Base-by-base conservation (phyloP, 2,888 invertebrate genomes). In the Fragum whitleyi region DNA sequence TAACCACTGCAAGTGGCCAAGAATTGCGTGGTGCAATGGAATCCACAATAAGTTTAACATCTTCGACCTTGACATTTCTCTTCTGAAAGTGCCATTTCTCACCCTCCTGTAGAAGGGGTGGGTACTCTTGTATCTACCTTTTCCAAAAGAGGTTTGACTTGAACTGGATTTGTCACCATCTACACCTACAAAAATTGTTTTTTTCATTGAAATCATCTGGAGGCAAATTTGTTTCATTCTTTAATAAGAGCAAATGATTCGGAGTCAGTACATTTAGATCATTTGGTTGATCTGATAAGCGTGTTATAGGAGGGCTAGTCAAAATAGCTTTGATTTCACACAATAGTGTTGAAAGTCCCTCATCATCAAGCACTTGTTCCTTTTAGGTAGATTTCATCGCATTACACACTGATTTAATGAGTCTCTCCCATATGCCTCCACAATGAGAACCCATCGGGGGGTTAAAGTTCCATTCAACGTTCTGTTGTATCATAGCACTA, bases 271-370 rank as follows among this genome's bases (percentile, higher is more conserved):
- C 71, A 51, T 79, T 70, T 23, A 76, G 47, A 67, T 86, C 86
- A 36, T 53, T 62, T 16, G 14, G 65, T 39, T 71, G 42, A 57
- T 86, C 79, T 21, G 79, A 73, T 11, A 29, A 59, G 7, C n/a
- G 36, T 2, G 86, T 81, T 14, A 83, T 65, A 11, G 87, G 87
- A n/a, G 85, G 67, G 26, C 73, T 62, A 61, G 85, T 87, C 16
- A 87, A 21, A 16, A 85, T 78, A 16, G 70, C 26, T 57, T 83
- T 82, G 14, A 79, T n/a, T 67, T 67, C 67, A 42, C 67, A 67
- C 42, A 67, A 3, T 7, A 67, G 67, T 42, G 67, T 67, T 2
- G 59, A 55, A 0, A 87, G 73, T 14, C 72, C 57, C 67, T 85
- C 80, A 29, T 85, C 81, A 53, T 81, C 77, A 5, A 85, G 68